phyloP scores from a whole-genome alignment of 2,113 vertebrate species.

The Diglossa brunneiventris region DNA sequence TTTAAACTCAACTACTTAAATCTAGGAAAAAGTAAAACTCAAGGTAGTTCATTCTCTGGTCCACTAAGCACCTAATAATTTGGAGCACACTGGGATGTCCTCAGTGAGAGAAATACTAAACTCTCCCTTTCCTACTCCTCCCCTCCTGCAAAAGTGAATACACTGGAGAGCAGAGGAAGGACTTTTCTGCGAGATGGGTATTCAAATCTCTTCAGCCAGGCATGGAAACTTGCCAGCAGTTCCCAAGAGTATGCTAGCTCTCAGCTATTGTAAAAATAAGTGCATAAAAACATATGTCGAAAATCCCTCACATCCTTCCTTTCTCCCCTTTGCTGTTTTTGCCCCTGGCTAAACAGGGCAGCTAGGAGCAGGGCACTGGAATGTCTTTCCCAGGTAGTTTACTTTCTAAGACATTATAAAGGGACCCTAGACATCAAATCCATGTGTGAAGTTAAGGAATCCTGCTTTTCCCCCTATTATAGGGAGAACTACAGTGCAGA shows the following conservation, averaged over 20 bases:
- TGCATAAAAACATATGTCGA: background rate
- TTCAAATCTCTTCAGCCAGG: background rate
- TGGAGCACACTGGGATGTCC: background rate
- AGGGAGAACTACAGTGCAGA: background rate
- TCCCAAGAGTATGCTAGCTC: background rate
- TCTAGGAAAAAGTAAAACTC: background rate
- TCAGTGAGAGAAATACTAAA: background rate
- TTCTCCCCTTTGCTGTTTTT: background rate
- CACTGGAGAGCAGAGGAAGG: background rate
- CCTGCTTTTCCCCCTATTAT: background rate
- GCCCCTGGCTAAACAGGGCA: background rate
- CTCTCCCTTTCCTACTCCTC: background rate
- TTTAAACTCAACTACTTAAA: background rate
- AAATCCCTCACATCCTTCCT: slow-evolving; percentile 10
- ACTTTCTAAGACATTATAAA: background rate
- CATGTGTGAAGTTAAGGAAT: background rate
- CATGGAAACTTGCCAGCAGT: background rate
- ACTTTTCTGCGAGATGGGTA: background rate
- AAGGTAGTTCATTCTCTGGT: background rate
- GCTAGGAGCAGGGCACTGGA: background rate
- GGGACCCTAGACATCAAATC: background rate
- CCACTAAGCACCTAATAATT: background rate
- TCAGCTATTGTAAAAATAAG: background rate
- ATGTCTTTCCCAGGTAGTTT: background rate
- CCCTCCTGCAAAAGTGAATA: background rate